These are phyloP conservation scores for Leptobrachium ailaonicum DNA, from an alignment of 2,113 vertebrate genomes.

Conservation along the genomic window DNA sequence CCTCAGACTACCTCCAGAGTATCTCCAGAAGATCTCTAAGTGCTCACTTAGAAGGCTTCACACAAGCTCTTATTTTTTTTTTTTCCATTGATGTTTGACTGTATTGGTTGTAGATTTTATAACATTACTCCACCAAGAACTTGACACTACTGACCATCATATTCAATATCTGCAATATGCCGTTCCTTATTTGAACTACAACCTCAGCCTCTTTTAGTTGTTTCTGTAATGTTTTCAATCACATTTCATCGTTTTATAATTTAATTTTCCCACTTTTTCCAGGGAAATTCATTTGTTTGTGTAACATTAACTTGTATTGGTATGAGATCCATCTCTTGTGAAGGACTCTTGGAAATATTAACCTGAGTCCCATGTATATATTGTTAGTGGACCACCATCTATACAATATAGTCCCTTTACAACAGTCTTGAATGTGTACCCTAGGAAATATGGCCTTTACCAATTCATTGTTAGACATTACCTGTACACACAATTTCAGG, in stretches of 20 bases:
- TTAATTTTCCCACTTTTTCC: not conserved
- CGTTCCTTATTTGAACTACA: too few relatives aligned
- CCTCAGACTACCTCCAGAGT: too few relatives aligned
- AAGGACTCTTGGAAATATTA: not conserved
- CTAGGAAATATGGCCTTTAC: too few relatives aligned
- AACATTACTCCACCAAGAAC: not conserved
- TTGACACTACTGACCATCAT: not conserved
- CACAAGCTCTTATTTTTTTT: too few relatives aligned
- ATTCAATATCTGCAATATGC: not conserved
- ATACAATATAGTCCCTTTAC: not conserved
- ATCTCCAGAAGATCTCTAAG: too few relatives aligned
- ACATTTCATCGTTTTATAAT: not conserved
- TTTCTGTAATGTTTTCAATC: not conserved
- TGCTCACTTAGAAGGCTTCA: too few relatives aligned
- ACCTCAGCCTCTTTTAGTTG: not conserved
- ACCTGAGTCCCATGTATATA: too few relatives aligned
- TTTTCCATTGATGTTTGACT: not conserved
- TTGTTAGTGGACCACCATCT: not conserved
- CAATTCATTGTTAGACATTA: not conserved
- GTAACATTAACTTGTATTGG: not conserved
- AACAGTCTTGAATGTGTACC: not conserved
- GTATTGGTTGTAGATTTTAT: not conserved
- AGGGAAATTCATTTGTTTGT: not conserved
- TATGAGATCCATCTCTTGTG: not conserved
- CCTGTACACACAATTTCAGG: not conserved